Percentiles rank a stretch among this genome's conserved stretches.
phyloP scores from a whole-genome alignment of 1,140 invertebrate genomes.

The Caenorhabditis briggsae region DNA sequence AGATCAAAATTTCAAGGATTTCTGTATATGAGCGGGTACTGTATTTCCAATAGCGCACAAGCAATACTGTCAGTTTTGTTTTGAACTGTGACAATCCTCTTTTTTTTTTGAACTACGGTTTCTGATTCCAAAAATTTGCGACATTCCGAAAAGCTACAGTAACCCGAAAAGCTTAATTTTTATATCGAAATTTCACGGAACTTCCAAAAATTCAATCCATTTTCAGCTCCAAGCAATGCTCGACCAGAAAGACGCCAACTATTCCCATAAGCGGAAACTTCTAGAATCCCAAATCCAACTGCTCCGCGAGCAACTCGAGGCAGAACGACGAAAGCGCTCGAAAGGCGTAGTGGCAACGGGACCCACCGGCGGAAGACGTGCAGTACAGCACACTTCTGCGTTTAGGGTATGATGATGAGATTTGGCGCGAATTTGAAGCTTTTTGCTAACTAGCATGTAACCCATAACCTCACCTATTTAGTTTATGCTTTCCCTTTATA shows the following conservation, averaged over 20 bases:
- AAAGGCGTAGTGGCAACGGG: neutral
- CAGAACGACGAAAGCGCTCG: constrained; percentile 50
- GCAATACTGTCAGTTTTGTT: too few relatives aligned
- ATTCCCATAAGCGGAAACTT: constrained; percentile 58
- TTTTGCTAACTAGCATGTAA: neutral
- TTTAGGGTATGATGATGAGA: constrained; percentile 44
- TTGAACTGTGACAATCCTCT: too few relatives aligned
- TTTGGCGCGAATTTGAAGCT: neutral
- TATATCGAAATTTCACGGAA: too few relatives aligned
- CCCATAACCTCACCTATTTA: neutral
- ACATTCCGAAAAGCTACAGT: neutral
- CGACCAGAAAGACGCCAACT: constrained; percentile 56
- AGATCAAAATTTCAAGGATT: too few relatives aligned
- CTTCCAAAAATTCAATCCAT: neutral
- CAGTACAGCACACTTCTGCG: constrained; percentile 3
- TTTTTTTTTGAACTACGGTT: too few relatives aligned
- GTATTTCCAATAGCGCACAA: too few relatives aligned
- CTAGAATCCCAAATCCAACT: constrained; percentile 56
- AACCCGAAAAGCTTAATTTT: too few relatives aligned
- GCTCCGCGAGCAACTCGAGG: constrained; percentile 63
- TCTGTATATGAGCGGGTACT: too few relatives aligned
- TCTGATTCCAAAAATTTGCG: neutral
- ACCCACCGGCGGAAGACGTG: neutral
- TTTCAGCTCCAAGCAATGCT: constrained; percentile 59
- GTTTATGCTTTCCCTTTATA: neutral